Base-by-base conservation (phyloP, 2,113 vertebrate genomes). In the Panurus biarmicus region DNA sequence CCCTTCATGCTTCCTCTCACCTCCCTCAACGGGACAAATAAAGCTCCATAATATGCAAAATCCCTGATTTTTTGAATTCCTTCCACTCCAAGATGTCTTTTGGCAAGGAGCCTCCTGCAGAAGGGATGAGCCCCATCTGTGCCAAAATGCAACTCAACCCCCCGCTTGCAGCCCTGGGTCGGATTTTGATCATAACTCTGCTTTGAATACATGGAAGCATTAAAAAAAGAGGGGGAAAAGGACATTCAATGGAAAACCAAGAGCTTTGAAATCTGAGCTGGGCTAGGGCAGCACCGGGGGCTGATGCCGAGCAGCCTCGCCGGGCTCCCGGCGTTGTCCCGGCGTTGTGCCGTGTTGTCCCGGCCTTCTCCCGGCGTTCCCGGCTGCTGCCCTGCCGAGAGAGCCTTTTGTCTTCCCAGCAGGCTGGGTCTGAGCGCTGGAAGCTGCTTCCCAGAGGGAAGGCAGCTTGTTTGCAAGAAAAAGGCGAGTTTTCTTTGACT, bases 101-200 rank as follows among this genome's bases (percentile, higher is more conserved):
- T 96, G 96, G 93, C 96, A 94, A 80, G 53, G 64, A 85, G 95
- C 78, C 96, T 86, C 85, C 87, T 15, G 35, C 94, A 95, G 89
- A 94, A 92, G 96, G 90, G 96, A 96, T 91, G 96, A 96, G 72
- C 82, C 91, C 65, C 3, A 5, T 48, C 94, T 44, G 62, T 94
- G 96, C 96, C 96, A 95, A 93, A 95, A 93, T 2, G 73, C 91
- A 95, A 88, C 89, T 93, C 94, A 94, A 93, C 56, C 94, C 72
- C 53, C 86, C 6, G 56, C 96, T 87, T 58, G 77, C 94, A 87
- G 84, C 89, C 83, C 87, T 42, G 87, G 47, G 71, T 91, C 50
- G 56, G 96, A 96, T 96, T 96, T 95, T 94, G 96, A 95, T 95
- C 96, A 90, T 94, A 95, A 86, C 96, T 94, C 60, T 44, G 9